Conservation (phyloP, 2,888 invertebrate genomes). For the Yponomeuta malinellus region DNA sequence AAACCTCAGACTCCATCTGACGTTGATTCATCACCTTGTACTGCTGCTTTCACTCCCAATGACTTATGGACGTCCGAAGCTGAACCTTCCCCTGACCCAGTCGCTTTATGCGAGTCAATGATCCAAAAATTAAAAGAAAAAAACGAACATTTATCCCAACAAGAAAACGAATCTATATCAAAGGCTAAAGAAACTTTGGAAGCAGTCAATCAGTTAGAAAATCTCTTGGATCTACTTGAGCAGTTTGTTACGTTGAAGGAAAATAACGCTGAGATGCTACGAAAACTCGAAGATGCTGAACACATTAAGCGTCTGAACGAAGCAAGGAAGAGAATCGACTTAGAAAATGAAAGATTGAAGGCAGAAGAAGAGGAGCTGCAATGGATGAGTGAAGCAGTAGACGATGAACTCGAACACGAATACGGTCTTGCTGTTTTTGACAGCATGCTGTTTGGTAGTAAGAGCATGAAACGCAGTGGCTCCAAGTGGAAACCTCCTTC, state of each 20-base stretch:
- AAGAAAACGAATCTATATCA: slow-evolving; percentile 73
- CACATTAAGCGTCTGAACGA: slow-evolving; percentile 80
- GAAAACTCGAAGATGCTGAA: slow-evolving; percentile 82
- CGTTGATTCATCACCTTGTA: slow-evolving; percentile 62
- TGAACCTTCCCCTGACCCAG: slow-evolving; percentile 46
- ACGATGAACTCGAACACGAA: slow-evolving; percentile 78
- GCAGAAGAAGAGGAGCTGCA: slow-evolving; percentile 55
- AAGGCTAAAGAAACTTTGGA: slow-evolving; percentile 77
- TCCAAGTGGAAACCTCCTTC: slow-evolving; percentile 69
- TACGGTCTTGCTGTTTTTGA: slow-evolving; percentile 79
- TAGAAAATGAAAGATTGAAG: slow-evolving; percentile 54
- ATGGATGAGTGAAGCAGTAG: slow-evolving; percentile 64
- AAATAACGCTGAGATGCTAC: slow-evolving; percentile 81
- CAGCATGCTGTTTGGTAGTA: slow-evolving; percentile 76
- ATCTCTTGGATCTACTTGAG: slow-evolving; percentile 84
- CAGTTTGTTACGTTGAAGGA: slow-evolving; percentile 83
- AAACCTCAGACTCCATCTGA: slow-evolving; percentile 60
- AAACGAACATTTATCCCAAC: slow-evolving; percentile 63
- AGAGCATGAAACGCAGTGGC: slow-evolving; percentile 66
- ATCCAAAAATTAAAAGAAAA: slow-evolving; percentile 54
- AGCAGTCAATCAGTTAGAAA: slow-evolving; percentile 86
- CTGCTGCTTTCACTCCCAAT: slow-evolving; percentile 51
- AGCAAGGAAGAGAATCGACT: slow-evolving; percentile 70
- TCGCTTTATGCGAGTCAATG: slow-evolving; percentile 58
- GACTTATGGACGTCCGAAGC: slow-evolving; percentile 45